These are phyloP conservation scores for Spilogale gracilis DNA, from an alignment of 2,113 vertebrate species.

Conservation along the genomic window DNA sequence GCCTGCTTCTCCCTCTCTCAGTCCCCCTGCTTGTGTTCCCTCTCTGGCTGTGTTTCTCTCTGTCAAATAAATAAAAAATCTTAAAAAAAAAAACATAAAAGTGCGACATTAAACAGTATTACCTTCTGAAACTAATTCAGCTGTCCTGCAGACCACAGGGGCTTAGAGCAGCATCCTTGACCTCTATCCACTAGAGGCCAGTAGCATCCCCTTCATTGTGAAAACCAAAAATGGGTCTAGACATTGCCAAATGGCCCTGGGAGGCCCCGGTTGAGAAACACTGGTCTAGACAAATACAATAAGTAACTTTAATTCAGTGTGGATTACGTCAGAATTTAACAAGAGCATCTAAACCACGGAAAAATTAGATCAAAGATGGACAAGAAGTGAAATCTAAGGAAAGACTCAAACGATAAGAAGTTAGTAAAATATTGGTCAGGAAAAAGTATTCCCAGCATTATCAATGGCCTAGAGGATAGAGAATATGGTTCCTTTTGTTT, in stretches of 20 bases:
- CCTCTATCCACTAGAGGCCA: neutral
- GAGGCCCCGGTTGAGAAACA: neutral
- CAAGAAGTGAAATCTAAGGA: neutral
- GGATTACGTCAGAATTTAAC: neutral
- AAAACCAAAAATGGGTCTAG: neutral
- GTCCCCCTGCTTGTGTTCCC: too few species aligned
- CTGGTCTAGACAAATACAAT: neutral
- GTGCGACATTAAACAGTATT: neutral
- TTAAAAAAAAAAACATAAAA: neutral
- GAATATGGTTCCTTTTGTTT: neutral
- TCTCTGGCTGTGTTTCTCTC: neutral
- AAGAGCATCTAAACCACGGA: neutral
- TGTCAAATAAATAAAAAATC: neutral
- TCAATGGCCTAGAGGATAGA: neutral
- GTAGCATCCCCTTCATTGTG: neutral
- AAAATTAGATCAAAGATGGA: neutral
- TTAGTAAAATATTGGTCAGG: neutral
- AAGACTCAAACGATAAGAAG: neutral
- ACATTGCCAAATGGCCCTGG: neutral
- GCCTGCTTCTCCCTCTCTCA: too few species aligned
- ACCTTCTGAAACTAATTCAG: neutral
- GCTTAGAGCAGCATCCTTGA: neutral
- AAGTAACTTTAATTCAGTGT: conserved; percentile 17
- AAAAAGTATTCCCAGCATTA: neutral
- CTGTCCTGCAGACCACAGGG: neutral